A percentile compares a stretch with the other conserved stretches of the same genome.
These are phyloP conservation scores for Stercorarius parasiticus DNA, from an alignment of 2,113 vertebrate genomes.

Conservation along the genomic window DNA sequence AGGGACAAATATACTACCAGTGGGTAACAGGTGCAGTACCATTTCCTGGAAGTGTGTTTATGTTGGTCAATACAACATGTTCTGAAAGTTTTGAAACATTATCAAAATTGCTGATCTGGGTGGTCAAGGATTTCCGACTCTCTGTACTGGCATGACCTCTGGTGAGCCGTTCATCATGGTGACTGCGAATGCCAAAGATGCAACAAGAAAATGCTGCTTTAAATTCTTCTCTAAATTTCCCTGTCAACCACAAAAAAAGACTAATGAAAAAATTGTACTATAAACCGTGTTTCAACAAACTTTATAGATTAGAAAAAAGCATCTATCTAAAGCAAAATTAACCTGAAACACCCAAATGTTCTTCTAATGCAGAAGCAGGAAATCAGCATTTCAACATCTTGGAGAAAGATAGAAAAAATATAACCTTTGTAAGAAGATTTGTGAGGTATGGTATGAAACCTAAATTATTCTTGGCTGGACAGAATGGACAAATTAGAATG, in stretches of 20 bases:
- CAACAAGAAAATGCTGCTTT: slow-evolving; percentile 93
- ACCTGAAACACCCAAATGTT: neutral
- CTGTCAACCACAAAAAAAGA: slow-evolving; percentile 71
- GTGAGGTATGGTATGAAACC: neutral
- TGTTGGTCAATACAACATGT: slow-evolving; percentile 81
- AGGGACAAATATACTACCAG: slow-evolving; percentile 42
- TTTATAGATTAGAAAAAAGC: neutral
- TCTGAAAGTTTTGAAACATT: slow-evolving; percentile 88
- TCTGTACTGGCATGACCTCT: slow-evolving; percentile 82
- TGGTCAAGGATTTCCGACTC: slow-evolving; percentile 92
- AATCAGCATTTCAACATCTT: neutral
- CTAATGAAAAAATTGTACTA: slow-evolving; percentile 9
- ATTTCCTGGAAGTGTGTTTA: slow-evolving; percentile 71
- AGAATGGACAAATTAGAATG: neutral
- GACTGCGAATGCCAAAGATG: slow-evolving; percentile 70
- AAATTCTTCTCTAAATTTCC: slow-evolving; percentile 96
- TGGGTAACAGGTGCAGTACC: slow-evolving; percentile 40
- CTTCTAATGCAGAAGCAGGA: neutral
- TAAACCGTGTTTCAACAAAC: neutral
- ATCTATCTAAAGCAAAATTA: slow-evolving; percentile 1
- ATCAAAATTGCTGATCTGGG: slow-evolving; percentile 89
- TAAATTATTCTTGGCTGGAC: neutral
- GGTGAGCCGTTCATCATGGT: slow-evolving; percentile 68
- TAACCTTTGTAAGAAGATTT: neutral
- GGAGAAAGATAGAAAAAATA: neutral